Conservation (phyloP, 2,113 vertebrate species). For the Chionis minor region DNA sequence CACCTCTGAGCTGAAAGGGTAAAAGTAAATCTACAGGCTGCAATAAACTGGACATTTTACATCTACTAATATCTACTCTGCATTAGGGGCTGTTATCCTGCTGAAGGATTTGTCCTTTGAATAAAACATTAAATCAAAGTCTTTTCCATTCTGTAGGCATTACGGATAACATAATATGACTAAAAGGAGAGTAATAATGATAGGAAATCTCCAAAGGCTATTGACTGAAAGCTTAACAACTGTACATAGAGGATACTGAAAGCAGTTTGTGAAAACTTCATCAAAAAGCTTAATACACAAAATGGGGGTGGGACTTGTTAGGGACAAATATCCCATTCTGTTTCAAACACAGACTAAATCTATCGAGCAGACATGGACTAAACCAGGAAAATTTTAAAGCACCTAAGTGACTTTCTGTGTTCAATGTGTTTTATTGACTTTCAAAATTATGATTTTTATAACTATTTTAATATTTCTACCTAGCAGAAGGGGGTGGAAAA, state of each 20-base stretch:
- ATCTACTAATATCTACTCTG: neutral
- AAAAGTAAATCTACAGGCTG: neutral
- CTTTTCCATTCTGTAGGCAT: conserved; percentile 38
- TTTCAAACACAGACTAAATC: neutral
- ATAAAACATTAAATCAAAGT: conserved; percentile 61
- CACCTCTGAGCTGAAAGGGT: neutral
- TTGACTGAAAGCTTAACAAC: conserved; percentile 15
- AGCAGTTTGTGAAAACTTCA: conserved; percentile 19
- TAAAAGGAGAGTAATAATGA: conserved; percentile 43
- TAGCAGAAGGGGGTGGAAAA: neutral
- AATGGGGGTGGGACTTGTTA: neutral
- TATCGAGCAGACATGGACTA: neutral
- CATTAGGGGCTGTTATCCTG: neutral
- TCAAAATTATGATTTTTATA: neutral
- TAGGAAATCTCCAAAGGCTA: conserved; percentile 19
- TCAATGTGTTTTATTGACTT: neutral
- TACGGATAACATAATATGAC: conserved; percentile 30
- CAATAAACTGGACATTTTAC: neutral
- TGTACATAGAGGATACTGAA: conserved; percentile 9
- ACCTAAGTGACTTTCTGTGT: neutral
- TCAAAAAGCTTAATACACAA: neutral
- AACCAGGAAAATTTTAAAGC: neutral
- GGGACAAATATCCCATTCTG: neutral
- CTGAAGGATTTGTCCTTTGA: neutral
- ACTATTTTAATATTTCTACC: neutral